These are phyloP conservation scores for Peromyscus eremicus DNA, from an alignment of 2,797 vertebrate species.

Conservation along the genomic window DNA sequence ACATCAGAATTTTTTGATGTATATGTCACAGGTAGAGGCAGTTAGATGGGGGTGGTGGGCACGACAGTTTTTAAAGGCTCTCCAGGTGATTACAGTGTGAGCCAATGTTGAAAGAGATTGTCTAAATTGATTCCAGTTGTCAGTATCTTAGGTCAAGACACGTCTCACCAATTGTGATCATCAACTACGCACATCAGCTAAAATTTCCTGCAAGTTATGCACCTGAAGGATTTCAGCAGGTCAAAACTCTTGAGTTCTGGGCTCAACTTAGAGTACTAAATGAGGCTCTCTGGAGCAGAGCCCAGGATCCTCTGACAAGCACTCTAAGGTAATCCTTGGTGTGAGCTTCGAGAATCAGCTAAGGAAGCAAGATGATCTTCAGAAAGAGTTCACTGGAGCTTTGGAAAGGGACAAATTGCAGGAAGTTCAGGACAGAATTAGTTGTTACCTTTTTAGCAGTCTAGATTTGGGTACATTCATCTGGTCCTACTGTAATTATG, in stretches of 20 bases:
- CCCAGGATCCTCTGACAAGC: background rate
- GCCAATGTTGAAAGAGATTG: background rate
- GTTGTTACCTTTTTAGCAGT: background rate
- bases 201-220: background rate
- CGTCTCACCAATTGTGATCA: background rate
- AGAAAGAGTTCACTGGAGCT: background rate
- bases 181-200: background rate
- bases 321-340: background rate
- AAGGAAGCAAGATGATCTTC: constrained; percentile 53
- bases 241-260: constrained; percentile 19
- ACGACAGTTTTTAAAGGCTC: background rate
- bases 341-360: constrained; percentile 10
- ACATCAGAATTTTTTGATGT: background rate
- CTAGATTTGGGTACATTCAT: constrained; percentile 4
- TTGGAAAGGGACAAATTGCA: background rate
- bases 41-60: background rate
- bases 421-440: background rate
- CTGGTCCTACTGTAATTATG: background rate
- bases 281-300: background rate
- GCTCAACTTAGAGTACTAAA: background rate
- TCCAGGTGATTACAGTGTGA: background rate
- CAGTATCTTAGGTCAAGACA: background rate
- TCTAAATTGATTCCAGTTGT: background rate
- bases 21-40: background rate
- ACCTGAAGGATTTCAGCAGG: background rate